These are phyloP conservation scores for Paramisgurnus dabryanus DNA, from an alignment of 2,113 vertebrate species.

Conservation along the genomic window DNA sequence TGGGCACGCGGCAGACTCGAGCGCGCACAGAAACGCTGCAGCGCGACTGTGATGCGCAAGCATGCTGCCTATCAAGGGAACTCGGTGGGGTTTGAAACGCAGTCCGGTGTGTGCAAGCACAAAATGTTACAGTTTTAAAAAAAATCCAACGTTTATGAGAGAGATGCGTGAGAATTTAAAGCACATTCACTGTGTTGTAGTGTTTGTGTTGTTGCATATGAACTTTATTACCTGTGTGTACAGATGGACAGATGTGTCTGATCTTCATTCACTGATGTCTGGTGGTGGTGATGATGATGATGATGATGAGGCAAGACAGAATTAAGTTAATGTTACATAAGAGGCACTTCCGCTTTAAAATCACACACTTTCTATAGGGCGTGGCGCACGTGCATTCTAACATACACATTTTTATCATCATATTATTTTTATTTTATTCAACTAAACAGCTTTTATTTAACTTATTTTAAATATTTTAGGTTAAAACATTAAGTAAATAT, in stretches of 20 bases:
- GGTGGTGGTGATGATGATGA: not conserved
- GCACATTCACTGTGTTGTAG: not conserved
- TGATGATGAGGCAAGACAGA: constrained; percentile 24
- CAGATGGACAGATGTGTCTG: not conserved
- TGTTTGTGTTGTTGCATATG: not conserved
- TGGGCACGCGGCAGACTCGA: not conserved
- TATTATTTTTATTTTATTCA: not conserved
- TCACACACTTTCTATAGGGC: constrained; percentile 58
- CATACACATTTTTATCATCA: not conserved
- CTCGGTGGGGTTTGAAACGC: not conserved
- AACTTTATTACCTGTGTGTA: not conserved
- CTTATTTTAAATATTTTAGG: too few species aligned
- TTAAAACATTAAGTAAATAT: too few species aligned
- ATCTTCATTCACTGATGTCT: not conserved
- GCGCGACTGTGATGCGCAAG: not conserved
- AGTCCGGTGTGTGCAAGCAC: not conserved
- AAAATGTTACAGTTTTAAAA: not conserved
- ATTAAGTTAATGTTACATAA: constrained; percentile 71
- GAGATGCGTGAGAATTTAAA: not conserved
- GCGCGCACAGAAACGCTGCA: too few species aligned
- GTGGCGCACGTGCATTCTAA: constrained; percentile 33
- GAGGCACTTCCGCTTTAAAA: constrained; percentile 76
- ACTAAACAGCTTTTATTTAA: too few species aligned
- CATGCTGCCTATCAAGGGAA: not conserved
- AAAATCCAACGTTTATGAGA: too few species aligned